Evolutionary conservation across 2,888 invertebrate genomes (phyloP), one percentile per base, ranked within the genome.

Genomic region (Drymonia ruficornis): DNA sequence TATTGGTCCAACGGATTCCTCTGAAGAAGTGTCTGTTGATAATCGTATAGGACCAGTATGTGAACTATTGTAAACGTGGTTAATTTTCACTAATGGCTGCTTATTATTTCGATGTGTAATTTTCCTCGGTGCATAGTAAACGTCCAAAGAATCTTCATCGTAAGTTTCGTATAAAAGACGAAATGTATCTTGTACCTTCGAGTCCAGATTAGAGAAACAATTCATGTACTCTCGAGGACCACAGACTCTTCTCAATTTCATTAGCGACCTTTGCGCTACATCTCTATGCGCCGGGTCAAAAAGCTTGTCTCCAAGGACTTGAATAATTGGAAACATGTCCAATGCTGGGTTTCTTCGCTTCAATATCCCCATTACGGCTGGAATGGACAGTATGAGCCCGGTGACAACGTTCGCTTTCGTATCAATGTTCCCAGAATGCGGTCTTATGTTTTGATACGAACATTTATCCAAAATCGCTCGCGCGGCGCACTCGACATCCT

Each of bases 181-280:
- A 73, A 91, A 94, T 55, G 93, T 93, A 23, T 94, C 90, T 70
- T 94, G 94, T 16, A 93, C 91, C 72, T 86, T 87, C 11, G 80
- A 67, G 71, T 91, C 88, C 59, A 92, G 74, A 63, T 76, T 80
- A 29, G 89, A 84, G 65, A 94, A 80, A 63, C 94, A 93, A 43
- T 90, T 86, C 70, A 95, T 93, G 74, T 97, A 96, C 55, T 95
- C 94, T 9, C 93, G 89, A 2, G 92, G 86, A 0, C 96, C 96
- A 55, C 96, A 93, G 8, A 95, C 88, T 60, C 95, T 95, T 49
- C 95, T 93, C 50, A 97, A 94, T 81, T 96, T 96, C 48, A 95
- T 87, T 55, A 97, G 83, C 1, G 97, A 95, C 67, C 96, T 94
- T 4, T 97, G 83, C 0, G 96, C 95, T 12, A 95, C 95, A 80